These are phyloP conservation scores for Rhabdomys pumilio DNA, from an alignment of 2,797 vertebrate genomes.

Conservation along the genomic window DNA sequence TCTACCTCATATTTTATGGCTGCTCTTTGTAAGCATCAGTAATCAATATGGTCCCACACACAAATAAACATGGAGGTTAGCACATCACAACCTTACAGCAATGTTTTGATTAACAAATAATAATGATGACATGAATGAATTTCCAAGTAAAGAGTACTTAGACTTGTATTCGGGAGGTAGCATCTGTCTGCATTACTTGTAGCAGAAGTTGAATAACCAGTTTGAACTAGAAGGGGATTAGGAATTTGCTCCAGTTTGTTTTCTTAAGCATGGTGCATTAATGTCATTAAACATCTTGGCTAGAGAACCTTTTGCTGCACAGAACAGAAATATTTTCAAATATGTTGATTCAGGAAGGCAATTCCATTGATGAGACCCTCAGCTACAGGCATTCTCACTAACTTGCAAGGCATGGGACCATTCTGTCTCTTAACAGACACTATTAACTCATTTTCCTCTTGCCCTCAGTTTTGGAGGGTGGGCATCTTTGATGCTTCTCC, in stretches of 20 bases:
- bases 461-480: not conserved
- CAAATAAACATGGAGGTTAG: not conserved
- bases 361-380: not conserved
- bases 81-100: not conserved
- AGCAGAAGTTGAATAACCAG: not conserved
- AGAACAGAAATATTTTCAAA: constrained; percentile 16
- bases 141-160: constrained; percentile 1
- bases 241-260: constrained; percentile 31
- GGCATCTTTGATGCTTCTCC: not conserved
- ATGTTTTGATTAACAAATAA: not conserved
- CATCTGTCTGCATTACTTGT: constrained; percentile 21
- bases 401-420: not conserved
- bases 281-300: constrained; percentile 20
- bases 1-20: not conserved
- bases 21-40: constrained; percentile 32
- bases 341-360: not conserved
- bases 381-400: not conserved
- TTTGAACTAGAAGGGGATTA: constrained; percentile 7
- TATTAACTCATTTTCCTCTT: not conserved
- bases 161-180: constrained; percentile 6
- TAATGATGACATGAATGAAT: not conserved
- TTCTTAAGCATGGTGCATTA: not conserved
- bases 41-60: not conserved
- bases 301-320: not conserved
- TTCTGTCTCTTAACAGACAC: not conserved